Base-by-base conservation (phyloP, 2,113 vertebrate species). In the Trematocara stigmaticum region DNA sequence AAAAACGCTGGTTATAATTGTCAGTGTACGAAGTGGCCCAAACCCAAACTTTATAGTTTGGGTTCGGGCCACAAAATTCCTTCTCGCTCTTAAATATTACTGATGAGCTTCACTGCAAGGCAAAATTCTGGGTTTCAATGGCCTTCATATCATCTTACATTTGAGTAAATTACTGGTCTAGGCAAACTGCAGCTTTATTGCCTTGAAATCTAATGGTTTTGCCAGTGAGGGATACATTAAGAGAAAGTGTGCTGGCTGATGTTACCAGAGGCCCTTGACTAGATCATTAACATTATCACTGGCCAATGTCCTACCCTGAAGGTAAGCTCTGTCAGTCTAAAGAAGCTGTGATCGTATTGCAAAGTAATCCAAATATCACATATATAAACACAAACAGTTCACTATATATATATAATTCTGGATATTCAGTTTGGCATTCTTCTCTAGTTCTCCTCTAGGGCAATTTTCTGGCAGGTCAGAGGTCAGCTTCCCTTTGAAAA, bases 401-500 rank as follows among this genome's bases (percentile, higher is more conserved):
- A 34, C 51, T 34, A 69, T n/a, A 7, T 20, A 6, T 20, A 6
- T 61, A 18, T 29, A 51, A 76, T 49, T 51, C 26, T 15, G 13
- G 26, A 78, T 31, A 12, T 59, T 40, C 10, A n/a, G 26, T 52
- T 47, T 10, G 3, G 0, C 3, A n/a, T 83, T 83, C 18, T 69
- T 80, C 26, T 71, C 20, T 83, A 83, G 91, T 93, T 83, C 87
- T 87, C 84, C 86, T 87, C 18, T 8, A 79, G 6, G 42, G 5
- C 23, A 64, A 47, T 86, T 89, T 79, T 84, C 42, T n/a, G 61
- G 52, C 40, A 83, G 52, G 61, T 89, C 86, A 90, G 88, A 88
- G 55, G 35, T 85, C 4, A 93, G 89, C 90, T 92, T 93, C 89
- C 88, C 84, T n/a, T 6, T 85, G 1, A 92, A 86, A 93, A 92